Base-by-base conservation (phyloP, 2,113 vertebrate genomes). In the Cricetomys ansorgei region DNA sequence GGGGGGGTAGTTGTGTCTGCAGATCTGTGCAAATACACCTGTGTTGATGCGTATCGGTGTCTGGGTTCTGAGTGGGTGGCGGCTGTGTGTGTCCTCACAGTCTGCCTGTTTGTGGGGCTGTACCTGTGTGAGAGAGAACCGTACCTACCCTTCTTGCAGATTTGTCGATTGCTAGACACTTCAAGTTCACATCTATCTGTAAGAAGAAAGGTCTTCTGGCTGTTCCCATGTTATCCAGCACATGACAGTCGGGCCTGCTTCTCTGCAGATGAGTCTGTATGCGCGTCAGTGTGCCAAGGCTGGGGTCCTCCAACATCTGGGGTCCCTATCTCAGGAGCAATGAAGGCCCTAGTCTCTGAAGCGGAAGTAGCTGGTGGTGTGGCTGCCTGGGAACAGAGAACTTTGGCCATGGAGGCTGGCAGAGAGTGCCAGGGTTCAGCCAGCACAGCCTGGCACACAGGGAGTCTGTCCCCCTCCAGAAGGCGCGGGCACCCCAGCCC, bases 11-110 rank as follows among this genome's bases (percentile, higher is more conserved):
- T 89, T 97, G 81, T 93, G 81, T 88, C 83, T 95, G 67, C 93
- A 37, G 94, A 88, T 94, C 6, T 48, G 57, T 91, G 77, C 92
- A 96, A 70, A 91, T 88, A 94, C 79, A 91, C 79, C 81, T 77
- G 72, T 94, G 87, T 88, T 55, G 64, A 53, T 89, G n/a, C 77
- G 75, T 67, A 21, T 43, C 40, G 23, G 50, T 70, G 75, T 85
- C 87, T 97, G 91, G 25, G n/a, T 40, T 79, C 48, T 70, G 15
- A 11, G 57, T 83, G 77, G 59, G 15, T 43, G 37, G 40, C 50
- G 40, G 37, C 3, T 55, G 48, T n/a, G n/a, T n/a, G n/a, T 65
- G 48, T 73, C 64, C 29, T 50, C 40, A 10, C 3, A 2, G 15
- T 50, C 50, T n/a, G 23, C 43, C 17, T 34, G 70, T 40, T 73